Evolutionary conservation across 1,140 invertebrate species (phyloP), one percentile per base, ranked within the genome.

Genomic region (Drosophila tani): DNA sequence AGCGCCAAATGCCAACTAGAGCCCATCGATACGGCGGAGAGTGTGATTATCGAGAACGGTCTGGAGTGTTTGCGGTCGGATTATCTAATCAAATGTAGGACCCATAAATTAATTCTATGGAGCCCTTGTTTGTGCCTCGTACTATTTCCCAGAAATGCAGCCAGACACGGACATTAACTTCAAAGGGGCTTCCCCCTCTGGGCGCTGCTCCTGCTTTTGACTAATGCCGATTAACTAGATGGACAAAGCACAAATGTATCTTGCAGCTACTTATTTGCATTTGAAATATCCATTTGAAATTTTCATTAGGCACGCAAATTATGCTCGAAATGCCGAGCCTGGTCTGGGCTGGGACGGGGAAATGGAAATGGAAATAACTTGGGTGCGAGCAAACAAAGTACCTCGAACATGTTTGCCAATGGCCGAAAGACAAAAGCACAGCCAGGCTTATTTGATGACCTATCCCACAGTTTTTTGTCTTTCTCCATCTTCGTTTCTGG

Each of bases 261-360:
- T 49, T 57, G 59, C 64, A 56, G 47, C 63, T 68, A 68, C 65
- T 75, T 83, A 69, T 83, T 75, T 83, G 75, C 71, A 75, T 80
- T 66, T 50, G 60, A 58, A 78, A 67, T 58, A 74, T 73, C 58
- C 68, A 84, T 47, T 60, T 65, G 76, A 84, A 77, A 78, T 63
- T 86, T 58, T 86, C 74, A 81, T 75, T 78, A 66, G 68, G 68
- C 67, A 85, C 71, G 64, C 82, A 85, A 85, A 84, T 84, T 81
- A 85, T 86, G 78, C 73, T 56, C 38, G 76, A 78, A 68, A 76
- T 64, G 60, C 50, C 24, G 45, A 58, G 12, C n/a, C 51, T 8
- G 12, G 17, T 12, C 35, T 38, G 35, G 35, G 12, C 32, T 14
- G 3, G 14, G 12, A 32, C 24, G 24, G 11, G 43, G 47, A 59